Percentiles rank a stretch among this genome's conserved stretches.
Conservation (phyloP, 1,140 invertebrate genomes). For the Heliconius congener region DNA sequence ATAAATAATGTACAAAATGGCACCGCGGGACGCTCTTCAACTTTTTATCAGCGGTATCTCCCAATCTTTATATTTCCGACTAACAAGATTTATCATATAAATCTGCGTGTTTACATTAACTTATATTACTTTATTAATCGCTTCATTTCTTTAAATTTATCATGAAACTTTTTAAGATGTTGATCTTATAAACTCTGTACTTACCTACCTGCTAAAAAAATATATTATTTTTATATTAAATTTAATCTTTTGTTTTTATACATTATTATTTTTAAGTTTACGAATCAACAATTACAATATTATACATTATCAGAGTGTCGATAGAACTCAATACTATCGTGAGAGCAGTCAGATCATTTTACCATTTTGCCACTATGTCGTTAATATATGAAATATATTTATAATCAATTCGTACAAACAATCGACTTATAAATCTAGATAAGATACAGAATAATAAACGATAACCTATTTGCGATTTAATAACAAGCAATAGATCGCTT, state of each 20-base stretch:
- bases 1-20: slow-evolving; percentile 55
- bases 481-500: not conserved
- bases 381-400: no score
- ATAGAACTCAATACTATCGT: no score
- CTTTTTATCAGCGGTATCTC: slow-evolving; percentile 40
- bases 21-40: slow-evolving; percentile 32
- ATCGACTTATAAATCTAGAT: not conserved
- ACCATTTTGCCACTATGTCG: no score
- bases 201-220: no score
- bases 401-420: not conserved
- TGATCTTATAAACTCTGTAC: not conserved
- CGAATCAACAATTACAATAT: no score
- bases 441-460: not conserved
- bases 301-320: no score
- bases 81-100: slow-evolving; percentile 39
- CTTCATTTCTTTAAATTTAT: slow-evolving; percentile 17
- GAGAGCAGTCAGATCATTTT: no score
- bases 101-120: slow-evolving; percentile 36
- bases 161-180: not conserved
- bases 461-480: not conserved
- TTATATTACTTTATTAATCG: slow-evolving; percentile 34
- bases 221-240: no score
- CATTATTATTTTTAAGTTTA: no score
- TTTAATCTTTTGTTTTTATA: no score
- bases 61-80: slow-evolving; percentile 38